These are phyloP conservation scores for Thecocarcelia acutangulata DNA, from an alignment of 2,888 invertebrate genomes.

Conservation along the genomic window DNA sequence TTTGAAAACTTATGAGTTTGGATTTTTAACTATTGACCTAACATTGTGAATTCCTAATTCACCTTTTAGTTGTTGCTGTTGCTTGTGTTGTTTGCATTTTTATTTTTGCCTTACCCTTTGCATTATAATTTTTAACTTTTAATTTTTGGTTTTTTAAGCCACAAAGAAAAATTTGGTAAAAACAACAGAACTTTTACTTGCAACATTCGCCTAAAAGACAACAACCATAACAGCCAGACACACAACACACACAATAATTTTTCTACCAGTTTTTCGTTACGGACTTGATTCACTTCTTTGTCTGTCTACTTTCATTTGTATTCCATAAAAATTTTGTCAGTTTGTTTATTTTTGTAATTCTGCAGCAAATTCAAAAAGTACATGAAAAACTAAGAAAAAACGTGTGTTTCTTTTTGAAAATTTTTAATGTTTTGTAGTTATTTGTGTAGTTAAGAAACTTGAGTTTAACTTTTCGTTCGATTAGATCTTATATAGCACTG, in stretches of 20 bases:
- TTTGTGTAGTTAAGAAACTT: constrained; percentile 25
- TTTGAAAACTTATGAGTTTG: constrained; percentile 7
- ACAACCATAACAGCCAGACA: constrained; percentile 31
- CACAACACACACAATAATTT: constrained; percentile 41
- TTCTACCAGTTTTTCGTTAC: constrained; percentile 38
- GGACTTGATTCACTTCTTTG: constrained; percentile 34
- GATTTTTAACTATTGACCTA: constrained; percentile 69
- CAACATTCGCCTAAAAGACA: constrained; percentile 16
- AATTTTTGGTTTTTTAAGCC: constrained; percentile 35
- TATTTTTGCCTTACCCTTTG: constrained; percentile 17
- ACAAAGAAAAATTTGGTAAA: constrained; percentile 23
- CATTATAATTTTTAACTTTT: not conserved
- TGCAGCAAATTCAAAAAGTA: not conserved
- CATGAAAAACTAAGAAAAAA: constrained; percentile 30
- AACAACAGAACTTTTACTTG: constrained; percentile 43
- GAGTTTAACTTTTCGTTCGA: constrained; percentile 9
- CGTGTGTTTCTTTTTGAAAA: constrained; percentile 15
- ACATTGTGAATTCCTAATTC: constrained; percentile 55
- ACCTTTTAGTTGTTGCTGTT: constrained; percentile 42
- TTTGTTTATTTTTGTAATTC: constrained; percentile 40
- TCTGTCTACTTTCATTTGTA: constrained; percentile 24
- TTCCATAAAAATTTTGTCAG: constrained; percentile 28
- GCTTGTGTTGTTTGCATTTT: constrained; percentile 34
- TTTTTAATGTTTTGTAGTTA: constrained; percentile 22
- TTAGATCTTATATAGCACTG: not conserved